Evolutionary conservation across 2,113 vertebrate genomes (phyloP).

Genomic region (Sinocyclocheilus rhinocerous): DNA sequence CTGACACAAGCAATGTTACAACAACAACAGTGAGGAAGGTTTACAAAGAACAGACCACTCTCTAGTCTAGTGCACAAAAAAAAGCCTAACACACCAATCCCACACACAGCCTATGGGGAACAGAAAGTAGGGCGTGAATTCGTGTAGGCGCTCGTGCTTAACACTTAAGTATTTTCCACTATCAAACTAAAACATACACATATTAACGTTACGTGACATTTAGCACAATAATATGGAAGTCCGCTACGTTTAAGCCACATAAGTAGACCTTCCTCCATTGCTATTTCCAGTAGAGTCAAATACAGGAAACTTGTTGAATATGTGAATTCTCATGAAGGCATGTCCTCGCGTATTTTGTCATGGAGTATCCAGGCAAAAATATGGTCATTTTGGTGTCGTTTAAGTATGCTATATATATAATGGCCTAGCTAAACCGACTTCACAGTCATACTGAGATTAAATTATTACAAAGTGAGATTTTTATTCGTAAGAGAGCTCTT

Average conservation of each 20-base stretch:
- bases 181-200: not conserved
- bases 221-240: not conserved
- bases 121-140: conserved; percentile 41
- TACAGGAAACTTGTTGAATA: not conserved
- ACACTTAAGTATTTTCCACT: not conserved
- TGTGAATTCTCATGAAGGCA: no score
- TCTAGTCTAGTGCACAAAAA: not conserved
- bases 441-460: not conserved
- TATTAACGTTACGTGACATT: not conserved
- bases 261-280: not conserved
- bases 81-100: not conserved
- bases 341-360: not conserved
- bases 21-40: not conserved
- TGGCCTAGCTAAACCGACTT: not conserved
- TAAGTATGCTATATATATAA: not conserved
- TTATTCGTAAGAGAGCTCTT: not conserved
- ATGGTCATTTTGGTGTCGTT: not conserved
- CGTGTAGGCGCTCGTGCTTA: not conserved
- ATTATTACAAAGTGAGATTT: not conserved
- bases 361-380: not conserved
- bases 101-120: conserved; percentile 13
- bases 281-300: not conserved
- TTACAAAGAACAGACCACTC: not conserved
- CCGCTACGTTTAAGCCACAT: not conserved
- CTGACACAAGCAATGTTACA: conserved; percentile 6